Evolutionary conservation across 2,888 invertebrate genomes (phyloP), one percentile per base, ranked within the genome.

Genomic region (Cistogaster globosa): DNA sequence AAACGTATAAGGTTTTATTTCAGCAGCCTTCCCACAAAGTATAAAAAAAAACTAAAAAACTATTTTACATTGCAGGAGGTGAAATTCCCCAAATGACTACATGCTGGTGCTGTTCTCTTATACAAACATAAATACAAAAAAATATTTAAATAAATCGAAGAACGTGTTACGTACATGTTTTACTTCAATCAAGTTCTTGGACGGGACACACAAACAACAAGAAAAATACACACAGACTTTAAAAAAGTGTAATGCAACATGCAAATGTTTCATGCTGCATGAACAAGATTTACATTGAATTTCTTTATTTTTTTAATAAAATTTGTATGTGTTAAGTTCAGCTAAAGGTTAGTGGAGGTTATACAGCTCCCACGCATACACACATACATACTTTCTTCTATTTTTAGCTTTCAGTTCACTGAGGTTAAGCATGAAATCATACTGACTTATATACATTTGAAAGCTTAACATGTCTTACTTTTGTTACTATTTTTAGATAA

Each of bases 301-400:
- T 71, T 48, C 38, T 36, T 45, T 45, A 57, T 69, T 57, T 53
- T 55, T 45, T 57, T 18, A 0, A 8, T n/a, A n/a, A n/a, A 62
- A 60, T 22, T 57, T 72, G 26, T 18, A 57, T 69, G 63, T 72
- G 72, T 48, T 67, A 36, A 58, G 68, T 78, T 85, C 74, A 82
- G 42, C 20, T 55, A 78, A 60, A 85, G 78, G 75, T 85, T 82
- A 82, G 78, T 71, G 62, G 85, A 79, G 82, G 82, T 85, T 82
- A 75, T 75, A 18, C n/a, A 71, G 62, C 75, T 79, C 26, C 1
- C 51, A n/a, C n/a, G n/a, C n/a, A n/a, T n/a, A 48, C 7, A 48
- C 2, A 48, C 48, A 48, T 9, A 9, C 1, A 16, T 9, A n/a
- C 18, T 6, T 20, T 2, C 51, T 26, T 22, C 16, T 22, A n/a